A percentile compares a stretch with the other conserved stretches of the same genome.
Evolutionary conservation across 1,140 invertebrate genomes (phyloP).

Genomic region (Globodera ellingtonae): DNA sequence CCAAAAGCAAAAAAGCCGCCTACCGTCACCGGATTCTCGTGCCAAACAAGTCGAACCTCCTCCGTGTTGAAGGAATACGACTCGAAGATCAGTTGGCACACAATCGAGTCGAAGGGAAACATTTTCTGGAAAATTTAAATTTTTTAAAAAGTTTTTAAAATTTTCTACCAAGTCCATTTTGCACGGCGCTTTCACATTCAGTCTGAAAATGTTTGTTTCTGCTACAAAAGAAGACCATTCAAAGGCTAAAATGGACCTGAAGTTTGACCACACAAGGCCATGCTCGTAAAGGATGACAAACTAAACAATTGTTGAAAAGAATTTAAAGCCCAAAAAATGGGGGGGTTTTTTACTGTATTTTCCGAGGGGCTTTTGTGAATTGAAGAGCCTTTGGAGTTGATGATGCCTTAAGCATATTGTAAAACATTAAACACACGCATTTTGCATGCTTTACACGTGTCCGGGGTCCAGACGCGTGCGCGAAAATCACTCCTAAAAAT

Average conservation of each 20-base stretch:
- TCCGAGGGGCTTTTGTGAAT: slow-evolving; percentile 63
- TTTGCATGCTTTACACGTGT: slow-evolving; percentile 61
- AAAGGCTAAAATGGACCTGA: slow-evolving; percentile 33
- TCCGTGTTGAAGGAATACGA: slow-evolving; percentile 64
- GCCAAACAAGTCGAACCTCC: slow-evolving; percentile 63
- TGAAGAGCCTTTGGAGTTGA: slow-evolving; percentile 52
- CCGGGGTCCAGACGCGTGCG: slow-evolving; percentile 60
- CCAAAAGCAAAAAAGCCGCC: too few species aligned
- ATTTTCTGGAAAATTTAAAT: slow-evolving; percentile 45
- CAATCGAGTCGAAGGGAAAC: slow-evolving; percentile 65
- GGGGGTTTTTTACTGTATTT: slow-evolving; percentile 45
- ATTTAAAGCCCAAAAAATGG: background rate
- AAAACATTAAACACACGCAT: slow-evolving; percentile 13
- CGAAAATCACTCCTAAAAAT: slow-evolving; percentile 55
- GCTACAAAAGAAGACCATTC: too few species aligned
- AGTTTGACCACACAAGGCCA: slow-evolving; percentile 64
- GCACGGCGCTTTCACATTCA: slow-evolving; percentile 63
- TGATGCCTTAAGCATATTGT: slow-evolving; percentile 22
- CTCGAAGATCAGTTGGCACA: slow-evolving; percentile 60
- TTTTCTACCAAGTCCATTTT: slow-evolving; percentile 59
- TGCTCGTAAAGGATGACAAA: slow-evolving; percentile 65
- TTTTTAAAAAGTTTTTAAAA: slow-evolving; percentile 28
- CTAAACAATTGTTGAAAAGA: background rate
- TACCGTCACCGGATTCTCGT: slow-evolving; percentile 54
- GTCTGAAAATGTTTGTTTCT: slow-evolving; percentile 33